phyloP scores from a whole-genome alignment of 1,140 invertebrate species.

The Phortica variegata region DNA sequence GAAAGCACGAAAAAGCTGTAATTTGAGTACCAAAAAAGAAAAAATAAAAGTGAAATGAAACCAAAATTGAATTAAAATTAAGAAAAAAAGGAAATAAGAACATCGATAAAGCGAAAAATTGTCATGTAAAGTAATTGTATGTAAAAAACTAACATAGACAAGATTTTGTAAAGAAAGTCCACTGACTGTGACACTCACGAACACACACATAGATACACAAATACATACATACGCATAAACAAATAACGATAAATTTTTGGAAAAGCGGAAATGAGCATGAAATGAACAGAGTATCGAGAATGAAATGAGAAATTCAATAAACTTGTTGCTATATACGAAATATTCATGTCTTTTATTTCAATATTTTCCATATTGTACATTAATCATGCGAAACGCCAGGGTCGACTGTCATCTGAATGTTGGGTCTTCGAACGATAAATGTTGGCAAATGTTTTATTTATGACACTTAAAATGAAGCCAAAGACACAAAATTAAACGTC shows the following conservation, averaged over 20 bases:
- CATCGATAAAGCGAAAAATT: constrained; percentile 10
- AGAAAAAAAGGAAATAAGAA: constrained; percentile 23
- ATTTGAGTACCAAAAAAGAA: constrained; percentile 1
- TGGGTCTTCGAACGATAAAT: too few species aligned
- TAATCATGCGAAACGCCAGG: too few species aligned
- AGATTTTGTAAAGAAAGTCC: constrained; percentile 7
- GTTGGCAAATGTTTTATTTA: too few species aligned
- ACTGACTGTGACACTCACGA: too few species aligned
- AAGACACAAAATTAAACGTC: too few species aligned
- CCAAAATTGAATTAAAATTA: constrained; percentile 42
- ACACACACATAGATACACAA: constrained; percentile 10
- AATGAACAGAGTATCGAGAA: constrained; percentile 33
- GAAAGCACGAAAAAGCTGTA: too few species aligned
- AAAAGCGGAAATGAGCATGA: constrained; percentile 36
- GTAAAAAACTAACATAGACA: constrained; percentile 32
- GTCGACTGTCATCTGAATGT: too few species aligned
- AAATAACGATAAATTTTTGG: constrained; percentile 24
- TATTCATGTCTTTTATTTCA: not conserved
- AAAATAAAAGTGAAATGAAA: constrained; percentile 31
- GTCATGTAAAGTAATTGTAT: constrained; percentile 47
- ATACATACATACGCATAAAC: constrained; percentile 35
- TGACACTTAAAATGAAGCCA: too few species aligned
- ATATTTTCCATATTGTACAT: not conserved
- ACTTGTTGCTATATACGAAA: constrained; percentile 46
- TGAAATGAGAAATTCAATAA: constrained; percentile 48